Conservation (phyloP, 1,140 invertebrate species). For the Drosophila funebris region DNA sequence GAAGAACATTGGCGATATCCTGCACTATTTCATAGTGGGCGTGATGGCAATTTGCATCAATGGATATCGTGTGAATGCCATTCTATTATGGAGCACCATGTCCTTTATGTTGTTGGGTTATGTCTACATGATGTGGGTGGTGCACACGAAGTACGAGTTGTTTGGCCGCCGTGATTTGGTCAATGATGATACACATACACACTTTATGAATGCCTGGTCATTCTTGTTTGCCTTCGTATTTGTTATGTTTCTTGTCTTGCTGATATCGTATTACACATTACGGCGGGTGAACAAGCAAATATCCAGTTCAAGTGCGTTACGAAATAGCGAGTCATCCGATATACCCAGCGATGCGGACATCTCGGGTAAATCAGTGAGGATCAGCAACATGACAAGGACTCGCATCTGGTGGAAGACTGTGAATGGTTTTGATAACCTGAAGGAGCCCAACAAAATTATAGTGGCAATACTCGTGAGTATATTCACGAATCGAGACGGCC, state of each 20-base stretch:
- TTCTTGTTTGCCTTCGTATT: background rate
- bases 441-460: background rate
- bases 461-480: slow-evolving; percentile 3
- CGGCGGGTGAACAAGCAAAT: background rate
- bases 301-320: fast-evolving
- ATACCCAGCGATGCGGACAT: slow-evolving; percentile 36
- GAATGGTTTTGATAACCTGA: slow-evolving; percentile 26
- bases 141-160: slow-evolving; percentile 6
- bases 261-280: slow-evolving; percentile 22
- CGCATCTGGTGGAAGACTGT: slow-evolving; percentile 35
- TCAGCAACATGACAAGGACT: background rate
- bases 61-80: slow-evolving; percentile 20
- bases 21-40: slow-evolving; percentile 26
- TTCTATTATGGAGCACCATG: slow-evolving; percentile 36
- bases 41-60: slow-evolving; percentile 19
- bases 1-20: background rate
- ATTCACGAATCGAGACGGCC: no score
- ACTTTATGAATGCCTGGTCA: background rate
- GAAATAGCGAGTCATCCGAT: background rate
- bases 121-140: background rate
- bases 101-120: slow-evolving; percentile 18
- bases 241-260: background rate
- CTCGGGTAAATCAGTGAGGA: background rate
- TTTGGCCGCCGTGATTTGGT: background rate
- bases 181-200: background rate